Percentiles rank a stretch among this genome's conserved stretches.
phyloP scores from a whole-genome alignment of 1,140 invertebrate genomes.

The Harpegnathos saltator region DNA sequence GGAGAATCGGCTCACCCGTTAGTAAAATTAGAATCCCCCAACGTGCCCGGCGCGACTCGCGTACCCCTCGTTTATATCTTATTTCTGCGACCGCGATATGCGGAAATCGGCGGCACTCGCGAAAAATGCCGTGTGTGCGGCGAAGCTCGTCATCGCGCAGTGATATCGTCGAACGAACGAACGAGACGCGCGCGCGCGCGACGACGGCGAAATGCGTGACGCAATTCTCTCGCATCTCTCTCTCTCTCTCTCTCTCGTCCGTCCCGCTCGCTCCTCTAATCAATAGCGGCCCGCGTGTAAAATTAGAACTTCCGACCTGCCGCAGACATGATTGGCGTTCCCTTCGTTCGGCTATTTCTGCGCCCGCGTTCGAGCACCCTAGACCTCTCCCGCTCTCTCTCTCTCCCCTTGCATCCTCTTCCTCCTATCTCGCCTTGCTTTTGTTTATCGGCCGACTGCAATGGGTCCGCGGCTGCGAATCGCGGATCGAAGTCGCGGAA shows the following conservation, averaged over 20 bases:
- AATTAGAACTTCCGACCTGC: slow-evolving; percentile 67
- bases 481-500: slow-evolving; percentile 2
- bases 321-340: slow-evolving; percentile 56
- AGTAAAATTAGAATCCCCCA: slow-evolving; percentile 70
- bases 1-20: slow-evolving; percentile 51
- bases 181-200: too few relatives aligned
- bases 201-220: background rate
- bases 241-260: background rate
- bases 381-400: background rate
- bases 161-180: too few relatives aligned
- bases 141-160: too few relatives aligned
- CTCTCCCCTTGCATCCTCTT: slow-evolving; percentile 10
- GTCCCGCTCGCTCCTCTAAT: background rate
- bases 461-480: background rate
- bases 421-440: slow-evolving; percentile 42
- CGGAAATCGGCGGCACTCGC: background rate
- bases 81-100: slow-evolving; percentile 37
- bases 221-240: too few relatives aligned
- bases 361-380: background rate
- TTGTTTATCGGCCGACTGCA: slow-evolving; percentile 57
- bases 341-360: slow-evolving; percentile 65
- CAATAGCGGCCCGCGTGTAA: slow-evolving; percentile 37
- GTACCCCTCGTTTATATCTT: slow-evolving; percentile 69
- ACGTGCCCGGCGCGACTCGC: slow-evolving; percentile 63
- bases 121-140: too few relatives aligned